Percentiles rank a stretch among this genome's conserved stretches.
These are phyloP conservation scores for Hapalemur alaotrensis DNA, from an alignment of 2,797 vertebrate species.

Conservation along the genomic window DNA sequence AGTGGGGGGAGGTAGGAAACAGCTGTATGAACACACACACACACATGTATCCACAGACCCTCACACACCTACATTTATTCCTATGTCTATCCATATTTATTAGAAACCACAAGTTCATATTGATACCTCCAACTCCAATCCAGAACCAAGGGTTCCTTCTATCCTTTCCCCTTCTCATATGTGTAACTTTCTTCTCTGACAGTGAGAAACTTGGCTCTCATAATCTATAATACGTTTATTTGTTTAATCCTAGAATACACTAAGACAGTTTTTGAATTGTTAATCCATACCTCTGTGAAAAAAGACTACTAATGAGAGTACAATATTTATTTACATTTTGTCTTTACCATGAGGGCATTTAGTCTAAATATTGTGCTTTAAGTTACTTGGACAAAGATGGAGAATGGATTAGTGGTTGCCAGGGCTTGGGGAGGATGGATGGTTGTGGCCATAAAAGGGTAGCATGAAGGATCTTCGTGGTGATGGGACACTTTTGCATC, in stretches of 20 bases:
- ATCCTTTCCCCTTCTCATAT: neutral
- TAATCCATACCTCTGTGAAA: neutral
- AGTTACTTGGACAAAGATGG: neutral
- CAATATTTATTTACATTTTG: neutral
- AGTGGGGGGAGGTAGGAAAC: neutral
- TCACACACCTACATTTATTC: neutral
- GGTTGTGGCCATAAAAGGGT: neutral
- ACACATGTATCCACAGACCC: neutral
- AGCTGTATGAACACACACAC: neutral
- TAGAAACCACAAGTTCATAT: neutral
- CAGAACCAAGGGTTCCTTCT: conserved; percentile 8
- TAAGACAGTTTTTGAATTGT: neutral
- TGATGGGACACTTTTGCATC: neutral
- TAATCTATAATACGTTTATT: neutral
- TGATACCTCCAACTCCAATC: neutral
- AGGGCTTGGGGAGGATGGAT: neutral
- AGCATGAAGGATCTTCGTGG: neutral
- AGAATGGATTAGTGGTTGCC: neutral
- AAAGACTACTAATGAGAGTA: neutral
- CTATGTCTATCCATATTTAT: neutral
- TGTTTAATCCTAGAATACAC: conserved; percentile 5
- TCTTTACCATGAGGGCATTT: neutral
- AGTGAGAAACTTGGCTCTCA: neutral
- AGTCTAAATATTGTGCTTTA: neutral
- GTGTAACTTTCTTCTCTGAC: neutral